Conservation (phyloP, 1,140 invertebrate genomes). For the Heliconius eleuchia region DNA sequence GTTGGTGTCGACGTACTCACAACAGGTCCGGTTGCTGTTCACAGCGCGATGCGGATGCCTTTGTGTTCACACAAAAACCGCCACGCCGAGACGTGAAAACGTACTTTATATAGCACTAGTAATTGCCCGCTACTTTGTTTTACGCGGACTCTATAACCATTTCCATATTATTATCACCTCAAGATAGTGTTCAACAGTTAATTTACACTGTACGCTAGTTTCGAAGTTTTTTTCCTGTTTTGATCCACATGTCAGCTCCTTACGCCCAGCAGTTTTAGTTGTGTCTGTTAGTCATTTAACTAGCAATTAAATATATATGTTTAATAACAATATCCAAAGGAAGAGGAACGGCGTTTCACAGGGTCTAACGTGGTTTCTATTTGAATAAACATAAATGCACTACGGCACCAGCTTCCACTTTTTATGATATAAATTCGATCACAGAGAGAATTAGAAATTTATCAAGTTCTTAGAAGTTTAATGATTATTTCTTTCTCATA, state of each 20-base stretch:
- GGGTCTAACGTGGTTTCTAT: too few species aligned
- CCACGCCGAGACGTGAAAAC: conserved; percentile 8
- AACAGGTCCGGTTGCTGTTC: conserved; percentile 11
- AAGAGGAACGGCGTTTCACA: too few species aligned
- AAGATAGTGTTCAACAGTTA: too few species aligned
- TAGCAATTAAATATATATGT: not conserved
- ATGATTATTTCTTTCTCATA: too few species aligned
- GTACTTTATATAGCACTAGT: not conserved
- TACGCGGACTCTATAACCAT: not conserved
- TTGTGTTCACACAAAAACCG: conserved; percentile 12
- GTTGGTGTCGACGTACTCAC: conserved; percentile 9
- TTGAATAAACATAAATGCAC: too few species aligned
- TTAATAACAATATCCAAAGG: too few species aligned
- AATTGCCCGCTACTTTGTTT: not conserved
- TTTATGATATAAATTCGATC: too few species aligned
- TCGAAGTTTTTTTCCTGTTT: not conserved
- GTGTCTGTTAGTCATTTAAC: not conserved
- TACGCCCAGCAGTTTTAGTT: too few species aligned
- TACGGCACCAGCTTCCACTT: too few species aligned
- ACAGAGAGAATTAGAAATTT: too few species aligned
- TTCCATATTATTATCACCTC: not conserved
- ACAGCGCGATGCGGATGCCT: conserved; percentile 12
- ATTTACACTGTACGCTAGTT: not conserved
- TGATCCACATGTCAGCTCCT: too few species aligned
- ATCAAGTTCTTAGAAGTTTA: too few species aligned